phyloP scores from a whole-genome alignment of 2,797 vertebrate species.

The Mus minutoides region DNA sequence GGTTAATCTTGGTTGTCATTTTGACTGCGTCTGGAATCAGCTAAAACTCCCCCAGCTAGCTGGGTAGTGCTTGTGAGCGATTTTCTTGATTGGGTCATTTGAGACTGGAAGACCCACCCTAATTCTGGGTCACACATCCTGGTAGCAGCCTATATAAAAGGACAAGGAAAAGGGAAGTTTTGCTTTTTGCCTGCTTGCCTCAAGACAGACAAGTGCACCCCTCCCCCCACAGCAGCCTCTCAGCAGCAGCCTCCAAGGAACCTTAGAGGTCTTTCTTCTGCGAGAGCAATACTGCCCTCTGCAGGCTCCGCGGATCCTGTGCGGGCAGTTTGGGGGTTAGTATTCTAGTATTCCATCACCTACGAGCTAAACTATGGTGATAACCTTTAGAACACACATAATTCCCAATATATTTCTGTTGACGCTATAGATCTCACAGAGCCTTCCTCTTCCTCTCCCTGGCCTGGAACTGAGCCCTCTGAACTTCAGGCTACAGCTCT shows the following conservation, averaged over 20 bases:
- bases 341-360: background rate
- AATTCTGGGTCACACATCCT: background rate
- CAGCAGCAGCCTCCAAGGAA: background rate
- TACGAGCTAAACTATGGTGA: background rate
- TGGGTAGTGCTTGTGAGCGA: background rate
- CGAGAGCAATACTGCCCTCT: slow-evolving; percentile 69
- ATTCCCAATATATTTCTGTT: background rate
- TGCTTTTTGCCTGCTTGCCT: background rate
- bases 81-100: background rate
- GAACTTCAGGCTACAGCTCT: background rate
- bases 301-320: slow-evolving; percentile 5
- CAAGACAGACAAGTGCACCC: background rate
- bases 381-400: background rate
- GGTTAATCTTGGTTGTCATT: slow-evolving; percentile 16
- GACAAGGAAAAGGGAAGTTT: background rate
- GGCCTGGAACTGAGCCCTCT: background rate
- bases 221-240: background rate
- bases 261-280: background rate
- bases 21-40: background rate
- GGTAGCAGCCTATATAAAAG: background rate
- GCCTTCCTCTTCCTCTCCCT: background rate
- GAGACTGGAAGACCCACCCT: background rate
- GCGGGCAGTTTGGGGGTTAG: background rate
- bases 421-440: background rate
- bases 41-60: background rate